phyloP scores from a whole-genome alignment of 2,888 invertebrate species.

The Chrysolina oricalcia region DNA sequence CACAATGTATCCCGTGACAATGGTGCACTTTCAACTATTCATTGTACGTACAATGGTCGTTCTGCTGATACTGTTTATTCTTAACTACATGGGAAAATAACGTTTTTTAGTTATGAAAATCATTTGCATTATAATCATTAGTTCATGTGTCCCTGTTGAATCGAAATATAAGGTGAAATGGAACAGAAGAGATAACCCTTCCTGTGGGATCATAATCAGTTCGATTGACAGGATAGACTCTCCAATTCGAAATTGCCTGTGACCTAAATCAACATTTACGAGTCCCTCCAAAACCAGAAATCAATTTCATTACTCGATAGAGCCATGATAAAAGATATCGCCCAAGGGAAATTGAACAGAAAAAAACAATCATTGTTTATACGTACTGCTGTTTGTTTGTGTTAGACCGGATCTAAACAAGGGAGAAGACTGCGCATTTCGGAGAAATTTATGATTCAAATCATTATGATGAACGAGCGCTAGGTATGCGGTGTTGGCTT shows the following conservation, averaged over 20 bases:
- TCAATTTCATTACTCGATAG: conserved; percentile 9
- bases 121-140: too few relatives aligned
- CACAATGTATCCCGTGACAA: too few relatives aligned
- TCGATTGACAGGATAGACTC: background rate
- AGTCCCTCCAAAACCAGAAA: background rate
- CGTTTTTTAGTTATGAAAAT: too few relatives aligned
- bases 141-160: background rate
- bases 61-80: too few relatives aligned
- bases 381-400: background rate
- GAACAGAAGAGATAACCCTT: background rate
- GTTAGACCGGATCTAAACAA: background rate
- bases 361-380: conserved; percentile 2
- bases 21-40: too few relatives aligned
- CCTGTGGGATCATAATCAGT: background rate
- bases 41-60: too few relatives aligned
- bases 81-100: too few relatives aligned
- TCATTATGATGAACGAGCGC: background rate
- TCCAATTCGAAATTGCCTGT: background rate
- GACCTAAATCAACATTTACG: background rate
- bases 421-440: too few relatives aligned
- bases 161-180: background rate
- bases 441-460: background rate
- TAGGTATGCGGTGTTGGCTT: too few relatives aligned
- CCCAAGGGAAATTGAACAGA: background rate
- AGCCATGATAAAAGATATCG: background rate